These are phyloP conservation scores for Pseudachorutes palmiensis DNA, from an alignment of 1,140 invertebrate species.

Conservation along the genomic window DNA sequence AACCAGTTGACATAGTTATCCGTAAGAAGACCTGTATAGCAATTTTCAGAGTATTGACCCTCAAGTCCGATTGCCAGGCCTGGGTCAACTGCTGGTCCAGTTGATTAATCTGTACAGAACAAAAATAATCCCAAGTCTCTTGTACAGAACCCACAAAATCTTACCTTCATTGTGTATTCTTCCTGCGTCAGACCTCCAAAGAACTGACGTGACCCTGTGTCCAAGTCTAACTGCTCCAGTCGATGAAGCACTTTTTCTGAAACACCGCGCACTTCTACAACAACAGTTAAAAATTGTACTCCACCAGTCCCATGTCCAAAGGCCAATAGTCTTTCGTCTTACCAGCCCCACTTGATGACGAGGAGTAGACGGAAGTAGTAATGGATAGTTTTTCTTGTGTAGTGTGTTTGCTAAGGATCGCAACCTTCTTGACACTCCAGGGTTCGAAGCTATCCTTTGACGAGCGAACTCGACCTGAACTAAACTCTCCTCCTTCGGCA, in stretches of 20 bases:
- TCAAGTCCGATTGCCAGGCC: constrained; percentile 87
- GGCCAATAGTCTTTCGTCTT: not conserved
- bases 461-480: not conserved
- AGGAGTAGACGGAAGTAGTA: constrained; percentile 62
- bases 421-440: constrained; percentile 61
- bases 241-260: constrained; percentile 84
- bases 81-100: constrained; percentile 76
- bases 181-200: constrained; percentile 77
- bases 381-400: constrained; percentile 86
- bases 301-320: not conserved
- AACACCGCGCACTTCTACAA: constrained; percentile 43
- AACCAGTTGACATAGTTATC: too few relatives aligned
- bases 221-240: constrained; percentile 85
- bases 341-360: not conserved
- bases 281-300: constrained; percentile 20
- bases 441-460: constrained; percentile 54
- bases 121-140: not conserved
- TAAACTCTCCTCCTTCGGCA: constrained; percentile 15
- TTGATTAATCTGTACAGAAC: constrained; percentile 65
- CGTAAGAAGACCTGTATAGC: constrained; percentile 77
- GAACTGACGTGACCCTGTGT: constrained; percentile 79
- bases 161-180: constrained; percentile 58
- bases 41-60: constrained; percentile 93
- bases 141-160: not conserved
- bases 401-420: constrained; percentile 77